Evolutionary conservation across 2,888 invertebrate genomes (phyloP), one percentile per base, ranked within the genome.

Genomic region (Acrobeloides nanus): DNA sequence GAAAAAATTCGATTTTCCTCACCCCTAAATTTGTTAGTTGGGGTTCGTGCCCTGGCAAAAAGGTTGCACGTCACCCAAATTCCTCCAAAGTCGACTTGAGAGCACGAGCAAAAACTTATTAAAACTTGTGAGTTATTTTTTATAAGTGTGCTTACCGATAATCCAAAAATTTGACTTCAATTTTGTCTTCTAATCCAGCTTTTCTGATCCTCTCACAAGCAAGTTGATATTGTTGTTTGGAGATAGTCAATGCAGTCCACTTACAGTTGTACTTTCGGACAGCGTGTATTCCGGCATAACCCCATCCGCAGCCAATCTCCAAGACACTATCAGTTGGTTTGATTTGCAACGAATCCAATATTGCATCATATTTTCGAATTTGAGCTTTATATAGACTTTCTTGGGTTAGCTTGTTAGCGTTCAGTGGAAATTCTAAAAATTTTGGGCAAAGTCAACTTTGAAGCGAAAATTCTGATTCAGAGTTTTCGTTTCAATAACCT

Each of bases 241-340:
- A 65, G 20, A 68, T 57, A 5, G 68, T 68, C 27, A 66, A 52
- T 18, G 66, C 68, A 15, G 66, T 66, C 66, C 66, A 68, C 15
- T 52, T 53, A 48, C 68, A 66, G n/a, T 59, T 63, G 42, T 33
- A 41, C 38, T 41, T 32, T 31, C 53, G 51, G 12, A 62, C 68
- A 6, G 61, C 68, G 7, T 59, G 53, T 15, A 66, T 61, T 4
- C 64, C 65, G 15, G 55, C 50, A 1, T 61, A 54, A 35, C 64
- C 66, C 66, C 68, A 66, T 20, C 67, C 67, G 46, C 66, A 66
- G 12, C 67, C 67, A 31, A 67, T 67, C 46, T 67, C 67, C 3
- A 68, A 60, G 7, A 66, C 64, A 35, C 64, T 56, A 46, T 65
- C 66, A 6, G 43, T 29, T 4, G 44, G 18, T 25, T 38, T 43